These are phyloP conservation scores for Pheosia tremula DNA, from an alignment of 2,888 invertebrate species.

Conservation along the genomic window DNA sequence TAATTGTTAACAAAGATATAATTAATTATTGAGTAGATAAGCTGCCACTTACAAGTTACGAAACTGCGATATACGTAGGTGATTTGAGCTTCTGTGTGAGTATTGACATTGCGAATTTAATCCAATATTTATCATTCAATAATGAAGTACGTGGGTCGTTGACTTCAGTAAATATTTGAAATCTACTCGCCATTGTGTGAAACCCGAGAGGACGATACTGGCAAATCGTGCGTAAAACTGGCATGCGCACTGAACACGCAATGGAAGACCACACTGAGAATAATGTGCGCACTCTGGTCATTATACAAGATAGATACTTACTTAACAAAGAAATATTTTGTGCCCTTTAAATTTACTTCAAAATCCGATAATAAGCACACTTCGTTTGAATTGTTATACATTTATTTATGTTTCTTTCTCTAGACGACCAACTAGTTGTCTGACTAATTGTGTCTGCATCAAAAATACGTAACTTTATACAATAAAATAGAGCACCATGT, in stretches of 20 bases:
- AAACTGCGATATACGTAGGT: neutral
- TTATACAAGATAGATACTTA: neutral
- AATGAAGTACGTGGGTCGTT: slow-evolving; percentile 27
- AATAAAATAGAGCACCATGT: no score
- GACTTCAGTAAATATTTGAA: slow-evolving; percentile 36
- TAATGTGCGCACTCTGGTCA: slow-evolving; percentile 26
- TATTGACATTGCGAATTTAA: slow-evolving; percentile 21
- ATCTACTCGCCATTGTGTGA: slow-evolving; percentile 35
- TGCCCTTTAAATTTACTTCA: no score
- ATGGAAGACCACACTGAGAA: slow-evolving; percentile 28
- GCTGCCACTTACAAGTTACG: neutral
- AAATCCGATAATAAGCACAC: no score
- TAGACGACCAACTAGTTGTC: no score
- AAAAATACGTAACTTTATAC: no score
- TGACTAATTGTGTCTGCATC: no score
- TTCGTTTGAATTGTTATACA: no score
- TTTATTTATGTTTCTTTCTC: no score
- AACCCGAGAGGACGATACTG: slow-evolving; percentile 36
- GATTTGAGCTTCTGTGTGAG: neutral
- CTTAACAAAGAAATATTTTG: no score
- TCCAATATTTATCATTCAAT: slow-evolving; percentile 26
- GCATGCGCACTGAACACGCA: slow-evolving; percentile 18
- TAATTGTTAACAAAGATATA: no score
- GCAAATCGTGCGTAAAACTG: slow-evolving; percentile 24
- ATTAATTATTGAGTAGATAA: no score